phyloP scores from a whole-genome alignment of 2,113 vertebrate species.

The Cheilinus undulatus region DNA sequence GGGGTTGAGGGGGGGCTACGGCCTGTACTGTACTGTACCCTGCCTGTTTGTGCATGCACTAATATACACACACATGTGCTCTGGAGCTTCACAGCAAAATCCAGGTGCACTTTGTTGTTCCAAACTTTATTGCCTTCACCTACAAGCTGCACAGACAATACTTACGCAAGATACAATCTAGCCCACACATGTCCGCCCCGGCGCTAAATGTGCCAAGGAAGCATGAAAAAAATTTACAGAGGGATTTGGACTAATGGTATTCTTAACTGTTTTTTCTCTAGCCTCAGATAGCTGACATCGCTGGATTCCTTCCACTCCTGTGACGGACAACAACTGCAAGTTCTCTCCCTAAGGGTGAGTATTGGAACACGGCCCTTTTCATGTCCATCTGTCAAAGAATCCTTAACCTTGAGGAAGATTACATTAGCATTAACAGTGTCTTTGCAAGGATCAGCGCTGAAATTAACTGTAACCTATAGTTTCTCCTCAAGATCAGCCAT shows the following conservation, averaged over 20 bases:
- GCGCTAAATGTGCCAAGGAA: constrained; percentile 28
- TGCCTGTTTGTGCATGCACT: constrained; percentile 68
- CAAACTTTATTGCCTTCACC: constrained; percentile 73
- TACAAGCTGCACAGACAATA: constrained; percentile 62
- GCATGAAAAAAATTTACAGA: constrained; percentile 4
- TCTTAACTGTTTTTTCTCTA: constrained; percentile 55
- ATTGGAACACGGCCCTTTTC: constrained; percentile 49
- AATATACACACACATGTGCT: constrained; percentile 29
- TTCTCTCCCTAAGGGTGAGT: constrained; percentile 79
- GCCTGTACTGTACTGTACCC: constrained; percentile 42
- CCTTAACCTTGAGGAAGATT: constrained; percentile 51
- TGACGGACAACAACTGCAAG: constrained; percentile 70
- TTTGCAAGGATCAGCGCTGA: constrained; percentile 23
- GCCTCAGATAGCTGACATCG: constrained; percentile 70
- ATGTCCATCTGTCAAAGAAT: constrained; percentile 59
- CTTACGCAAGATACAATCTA: constrained; percentile 61
- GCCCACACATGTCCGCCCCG: constrained; percentile 67
- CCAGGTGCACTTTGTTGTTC: constrained; percentile 80
- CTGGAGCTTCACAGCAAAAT: constrained; percentile 55
- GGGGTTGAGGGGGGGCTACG: constrained; percentile 1
- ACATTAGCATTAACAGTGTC: constrained; percentile 19
- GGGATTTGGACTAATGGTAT: constrained; percentile 49
- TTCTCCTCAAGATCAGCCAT: constrained; percentile 10
- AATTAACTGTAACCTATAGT: constrained; percentile 25
- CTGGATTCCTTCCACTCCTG: constrained; percentile 62